Evolutionary conservation across 2,888 invertebrate species (phyloP).

Genomic region (Tanypteryx hageni): DNA sequence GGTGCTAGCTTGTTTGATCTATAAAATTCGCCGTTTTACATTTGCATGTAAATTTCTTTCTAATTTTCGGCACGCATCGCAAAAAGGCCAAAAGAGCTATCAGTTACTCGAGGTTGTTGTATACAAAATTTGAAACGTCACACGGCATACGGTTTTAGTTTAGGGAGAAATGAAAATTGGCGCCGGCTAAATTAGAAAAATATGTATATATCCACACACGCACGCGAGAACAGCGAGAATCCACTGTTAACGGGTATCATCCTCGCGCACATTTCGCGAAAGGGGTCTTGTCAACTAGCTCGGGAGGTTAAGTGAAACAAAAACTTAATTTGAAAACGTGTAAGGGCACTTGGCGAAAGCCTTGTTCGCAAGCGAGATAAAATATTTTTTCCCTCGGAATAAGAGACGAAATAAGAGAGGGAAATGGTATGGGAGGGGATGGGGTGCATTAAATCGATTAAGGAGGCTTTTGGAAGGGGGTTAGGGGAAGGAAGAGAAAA

Average conservation of each 20-base stretch:
- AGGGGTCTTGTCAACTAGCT: not conserved
- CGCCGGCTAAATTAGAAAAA: no score
- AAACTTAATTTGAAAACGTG: constrained; percentile 13
- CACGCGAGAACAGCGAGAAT: not conserved
- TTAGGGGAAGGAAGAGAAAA: no score
- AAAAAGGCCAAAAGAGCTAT: no score
- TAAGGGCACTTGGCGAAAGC: constrained; percentile 11
- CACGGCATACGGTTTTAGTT: no score
- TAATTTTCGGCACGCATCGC: no score
- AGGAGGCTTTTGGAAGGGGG: not conserved
- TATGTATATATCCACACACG: not conserved
- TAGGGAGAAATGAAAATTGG: no score
- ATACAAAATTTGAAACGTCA: no score
- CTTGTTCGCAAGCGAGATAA: not conserved
- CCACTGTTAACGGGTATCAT: not conserved
- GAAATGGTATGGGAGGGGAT: not conserved
- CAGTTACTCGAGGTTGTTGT: no score
- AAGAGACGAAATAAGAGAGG: no score
- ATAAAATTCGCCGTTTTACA: no score
- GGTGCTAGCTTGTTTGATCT: no score
- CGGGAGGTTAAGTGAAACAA: not conserved
- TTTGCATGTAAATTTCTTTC: no score
- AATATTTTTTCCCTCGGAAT: constrained; percentile 3
- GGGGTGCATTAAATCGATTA: not conserved
- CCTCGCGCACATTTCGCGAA: not conserved